phyloP scores from a whole-genome alignment of 2,113 vertebrate genomes.

The Sakesphorus luctuosus region DNA sequence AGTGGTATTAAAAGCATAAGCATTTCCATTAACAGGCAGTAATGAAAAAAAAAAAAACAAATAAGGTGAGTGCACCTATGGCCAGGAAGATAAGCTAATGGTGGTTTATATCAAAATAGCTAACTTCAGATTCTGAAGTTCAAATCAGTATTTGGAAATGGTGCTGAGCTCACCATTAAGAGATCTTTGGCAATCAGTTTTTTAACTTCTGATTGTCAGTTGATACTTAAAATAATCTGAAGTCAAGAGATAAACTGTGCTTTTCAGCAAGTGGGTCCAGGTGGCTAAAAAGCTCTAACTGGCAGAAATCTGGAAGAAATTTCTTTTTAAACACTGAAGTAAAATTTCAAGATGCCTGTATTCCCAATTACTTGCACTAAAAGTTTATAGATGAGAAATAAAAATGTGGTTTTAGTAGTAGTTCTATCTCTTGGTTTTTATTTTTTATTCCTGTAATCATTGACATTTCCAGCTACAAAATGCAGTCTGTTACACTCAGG shows the following conservation, averaged over 20 bases:
- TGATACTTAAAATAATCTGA: background rate
- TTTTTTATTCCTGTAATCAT: slow-evolving; percentile 9
- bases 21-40: background rate
- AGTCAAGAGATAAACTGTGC: background rate
- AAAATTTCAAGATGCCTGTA: slow-evolving; percentile 45
- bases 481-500: background rate
- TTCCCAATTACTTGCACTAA: slow-evolving; percentile 35
- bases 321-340: background rate
- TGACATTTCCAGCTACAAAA: slow-evolving; percentile 27
- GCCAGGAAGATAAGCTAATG: background rate
- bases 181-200: background rate
- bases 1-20: background rate
- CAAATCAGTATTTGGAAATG: background rate
- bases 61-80: background rate
- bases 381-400: slow-evolving; percentile 41
- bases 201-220: background rate
- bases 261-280: background rate
- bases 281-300: background rate
- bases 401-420: slow-evolving; percentile 14
- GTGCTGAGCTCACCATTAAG: background rate
- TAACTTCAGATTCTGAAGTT: background rate
- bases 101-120: background rate
- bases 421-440: background rate
- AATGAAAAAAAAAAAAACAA: background rate
- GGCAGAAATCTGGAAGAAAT: background rate